phyloP scores from a whole-genome alignment of 2,888 invertebrate genomes.

The Perdita meconis region DNA sequence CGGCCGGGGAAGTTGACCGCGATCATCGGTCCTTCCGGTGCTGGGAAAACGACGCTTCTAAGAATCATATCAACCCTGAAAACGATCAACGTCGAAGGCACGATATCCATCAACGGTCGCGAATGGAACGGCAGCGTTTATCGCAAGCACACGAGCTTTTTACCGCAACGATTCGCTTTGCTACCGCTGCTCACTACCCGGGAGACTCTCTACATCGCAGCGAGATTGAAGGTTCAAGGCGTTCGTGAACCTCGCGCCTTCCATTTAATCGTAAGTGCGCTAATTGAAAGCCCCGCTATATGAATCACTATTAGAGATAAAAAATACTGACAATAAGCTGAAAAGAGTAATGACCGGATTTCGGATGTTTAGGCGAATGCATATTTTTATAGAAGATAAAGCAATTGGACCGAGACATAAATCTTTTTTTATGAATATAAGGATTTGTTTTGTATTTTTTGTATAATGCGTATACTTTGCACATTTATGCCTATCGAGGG shows the following conservation, averaged over 20 bases:
- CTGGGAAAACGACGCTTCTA: constrained; percentile 91
- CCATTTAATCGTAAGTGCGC: constrained; percentile 37
- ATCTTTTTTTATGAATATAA: too few species aligned
- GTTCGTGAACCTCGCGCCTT: neutral
- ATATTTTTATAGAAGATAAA: too few species aligned
- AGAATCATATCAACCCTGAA: constrained; percentile 90
- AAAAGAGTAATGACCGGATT: too few species aligned
- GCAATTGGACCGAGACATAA: too few species aligned
- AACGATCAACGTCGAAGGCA: constrained; percentile 86
- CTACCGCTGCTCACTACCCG: constrained; percentile 86
- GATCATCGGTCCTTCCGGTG: constrained; percentile 90
- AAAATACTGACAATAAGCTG: too few species aligned
- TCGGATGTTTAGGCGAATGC: too few species aligned
- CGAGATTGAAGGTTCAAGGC: constrained; percentile 85
- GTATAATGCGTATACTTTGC: too few species aligned
- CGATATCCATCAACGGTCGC: constrained; percentile 89
- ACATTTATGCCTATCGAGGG: too few species aligned
- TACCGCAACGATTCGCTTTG: constrained; percentile 87
- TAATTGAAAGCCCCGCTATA: neutral
- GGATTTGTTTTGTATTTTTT: too few species aligned
- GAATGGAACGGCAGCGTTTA: constrained; percentile 88
- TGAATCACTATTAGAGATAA: too few species aligned
- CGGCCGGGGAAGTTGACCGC: constrained; percentile 87
- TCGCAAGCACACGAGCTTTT: constrained; percentile 90
- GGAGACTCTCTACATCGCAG: constrained; percentile 87